Conservation (phyloP, 2,888 invertebrate species). For the Cryptocheilus praepositus region DNA sequence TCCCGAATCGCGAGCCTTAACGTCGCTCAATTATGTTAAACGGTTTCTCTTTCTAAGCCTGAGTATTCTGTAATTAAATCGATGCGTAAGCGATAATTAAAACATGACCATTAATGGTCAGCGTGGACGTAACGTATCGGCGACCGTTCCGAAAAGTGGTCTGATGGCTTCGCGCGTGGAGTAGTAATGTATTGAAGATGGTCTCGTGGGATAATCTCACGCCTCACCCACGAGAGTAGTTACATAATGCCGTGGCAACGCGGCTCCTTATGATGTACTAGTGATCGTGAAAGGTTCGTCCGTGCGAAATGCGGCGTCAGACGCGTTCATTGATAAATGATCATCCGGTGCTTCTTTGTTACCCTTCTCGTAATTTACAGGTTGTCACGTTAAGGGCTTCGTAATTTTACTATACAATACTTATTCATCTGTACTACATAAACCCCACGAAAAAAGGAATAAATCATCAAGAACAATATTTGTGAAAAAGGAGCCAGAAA, state of each 20-base stretch:
- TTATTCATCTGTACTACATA: no score
- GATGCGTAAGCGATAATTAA: background rate
- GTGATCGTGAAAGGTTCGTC: constrained; percentile 67
- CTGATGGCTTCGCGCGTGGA: constrained; percentile 17
- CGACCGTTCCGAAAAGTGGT: background rate
- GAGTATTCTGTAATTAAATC: background rate
- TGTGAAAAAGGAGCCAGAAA: no score
- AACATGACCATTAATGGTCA: background rate
- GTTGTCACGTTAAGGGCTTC: no score
- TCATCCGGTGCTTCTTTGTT: no score
- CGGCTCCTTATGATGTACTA: constrained; percentile 47
- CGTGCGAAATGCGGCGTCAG: constrained; percentile 38
- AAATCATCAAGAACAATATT: no score
- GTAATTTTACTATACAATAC: no score
- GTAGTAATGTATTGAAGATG: constrained; percentile 33
- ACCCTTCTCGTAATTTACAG: no score
- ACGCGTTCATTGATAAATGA: constrained; percentile 50
- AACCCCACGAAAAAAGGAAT: no score
- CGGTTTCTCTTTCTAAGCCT: no score
- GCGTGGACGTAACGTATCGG: background rate
- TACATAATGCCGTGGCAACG: constrained; percentile 52
- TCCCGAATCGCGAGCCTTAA: background rate
- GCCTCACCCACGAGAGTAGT: constrained; percentile 61
- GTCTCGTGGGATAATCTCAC: constrained; percentile 66
- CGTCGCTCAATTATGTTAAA: background rate